Base-by-base conservation (phyloP, 2,113 vertebrate genomes). In the Genyomyrus donnyi region DNA sequence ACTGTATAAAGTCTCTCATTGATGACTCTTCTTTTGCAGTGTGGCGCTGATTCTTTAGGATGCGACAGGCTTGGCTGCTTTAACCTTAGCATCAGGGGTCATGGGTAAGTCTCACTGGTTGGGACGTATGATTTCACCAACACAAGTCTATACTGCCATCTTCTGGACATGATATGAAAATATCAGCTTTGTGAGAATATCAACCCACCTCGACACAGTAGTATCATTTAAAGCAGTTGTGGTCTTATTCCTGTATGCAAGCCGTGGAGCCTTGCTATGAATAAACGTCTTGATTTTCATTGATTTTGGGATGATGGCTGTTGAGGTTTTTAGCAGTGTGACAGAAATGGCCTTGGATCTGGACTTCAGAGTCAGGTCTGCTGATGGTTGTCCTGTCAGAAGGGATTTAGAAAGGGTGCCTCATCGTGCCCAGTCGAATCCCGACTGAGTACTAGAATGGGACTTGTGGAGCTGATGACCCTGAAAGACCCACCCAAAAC, bases 1-100 rank as follows among this genome's bases (percentile, higher is more conserved):
- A 89, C 42, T n/a, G n/a, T 19, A 0, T 42, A 42, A 42, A 42
- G 39, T 42, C 21, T 45, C 5, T 85, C 39, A 83, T 83, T 83
- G 77, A 70, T 80, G 74, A 42, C 35, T 2, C 31, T 85, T 89
- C 50, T 89, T 53, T 56, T 45, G 39, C 92, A 99, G 98, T 99
- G 98, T 49, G 98, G 98, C 85, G 98, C 98, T 21, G 98, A 99
- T 92, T 99, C 98, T 17, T 95, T 99, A 91, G 98, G 98, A 24
- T 99, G 98, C 0, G 98, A 99, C 93, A 94, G 98, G 58, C 93
- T 99, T 89, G 98, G 98, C 90, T 99, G 98, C 93, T 99, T 99
- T 92, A 99, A 99, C 94, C 97, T 99, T 93, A 99, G 98, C 84
- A 99, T 99, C 94, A 97, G 98, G 93, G 98, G 98, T 90, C 98